These are phyloP conservation scores for Casuarius casuarius DNA, from an alignment of 2,113 vertebrate genomes.

Conservation along the genomic window DNA sequence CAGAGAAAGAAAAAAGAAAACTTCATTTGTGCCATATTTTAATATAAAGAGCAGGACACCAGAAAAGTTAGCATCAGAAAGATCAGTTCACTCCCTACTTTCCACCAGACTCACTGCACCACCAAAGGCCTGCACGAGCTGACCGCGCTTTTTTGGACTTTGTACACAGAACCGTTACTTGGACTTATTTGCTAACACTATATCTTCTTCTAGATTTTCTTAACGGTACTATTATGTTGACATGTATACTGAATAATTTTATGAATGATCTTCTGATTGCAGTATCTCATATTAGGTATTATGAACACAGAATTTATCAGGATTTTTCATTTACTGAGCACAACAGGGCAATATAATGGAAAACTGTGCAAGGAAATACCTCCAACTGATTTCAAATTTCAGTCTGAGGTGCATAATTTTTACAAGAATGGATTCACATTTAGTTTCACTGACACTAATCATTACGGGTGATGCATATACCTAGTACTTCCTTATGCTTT, in stretches of 20 bases:
- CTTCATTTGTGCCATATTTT: background rate
- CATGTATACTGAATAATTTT: no score
- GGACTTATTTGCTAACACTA: background rate
- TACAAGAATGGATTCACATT: background rate
- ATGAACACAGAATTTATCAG: background rate
- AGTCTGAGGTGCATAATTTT: background rate
- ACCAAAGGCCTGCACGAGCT: background rate
- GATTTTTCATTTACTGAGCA: background rate
- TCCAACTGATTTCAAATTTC: background rate
- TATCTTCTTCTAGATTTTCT: background rate
- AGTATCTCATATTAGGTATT: background rate
- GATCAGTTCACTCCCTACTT: background rate
- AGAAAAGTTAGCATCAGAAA: background rate
- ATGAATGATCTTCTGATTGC: background rate
- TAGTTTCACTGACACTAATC: background rate
- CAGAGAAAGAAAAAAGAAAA: background rate
- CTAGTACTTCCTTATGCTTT: background rate
- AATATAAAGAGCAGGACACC: background rate
- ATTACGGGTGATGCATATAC: background rate
- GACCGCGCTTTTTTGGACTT: background rate
- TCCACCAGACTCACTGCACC: background rate
- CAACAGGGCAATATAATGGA: background rate
- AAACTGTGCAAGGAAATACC: background rate
- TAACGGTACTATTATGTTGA: background rate
- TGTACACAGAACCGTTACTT: background rate